Base-by-base conservation (phyloP, 2,888 invertebrate genomes). In the Acronicta alni region DNA sequence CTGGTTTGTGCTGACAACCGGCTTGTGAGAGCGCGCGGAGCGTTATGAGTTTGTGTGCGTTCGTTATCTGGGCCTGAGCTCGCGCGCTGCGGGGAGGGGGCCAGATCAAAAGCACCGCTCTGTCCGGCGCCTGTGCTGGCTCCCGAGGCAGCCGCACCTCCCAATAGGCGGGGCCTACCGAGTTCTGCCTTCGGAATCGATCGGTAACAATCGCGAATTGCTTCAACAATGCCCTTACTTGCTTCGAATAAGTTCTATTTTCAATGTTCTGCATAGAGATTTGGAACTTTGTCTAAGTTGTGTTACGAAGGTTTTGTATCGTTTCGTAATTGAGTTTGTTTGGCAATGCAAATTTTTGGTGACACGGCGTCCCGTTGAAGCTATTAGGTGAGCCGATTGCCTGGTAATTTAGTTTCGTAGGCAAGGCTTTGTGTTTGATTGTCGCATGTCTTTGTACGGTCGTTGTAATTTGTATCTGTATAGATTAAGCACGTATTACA, bases 11-110 rank as follows among this genome's bases (percentile, higher is more conserved):
- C 88, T 89, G 90, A 92, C 93, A 92, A 93, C 93, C 92, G 88
- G 91, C 92, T 92, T 88, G 89, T 79, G 80, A 86, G 93, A 92
- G 92, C 90, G 90, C 94, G 89, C 91, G 90, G 86, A 89, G 91
- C 88, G 88, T 87, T 91, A 91, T 94, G 93, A 89, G 91, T 79
- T 81, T 89, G 93, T 92, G 93, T 93, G 93, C 89, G 93, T 93
- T 88, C 74, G 88, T 79, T 90, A 89, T 91, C 90, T 83, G 70
- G 85, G 85, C 79, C 77, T 85, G 86, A 86, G 91, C 88, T 80
- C 87, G 91, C 88, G 82, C 75, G 79, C 67, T 59, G 73, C 80
- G 81, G 83, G 84, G 85, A 81, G 86, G 83, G 90, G 87, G 84
- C 77, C 56, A 84, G 72, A 89, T 93, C 92, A 95, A 94, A 95